Percentiles rank a stretch among this genome's conserved stretches.
Evolutionary conservation across 1,140 invertebrate genomes (phyloP).

Genomic region (Sesamia nonagrioides): DNA sequence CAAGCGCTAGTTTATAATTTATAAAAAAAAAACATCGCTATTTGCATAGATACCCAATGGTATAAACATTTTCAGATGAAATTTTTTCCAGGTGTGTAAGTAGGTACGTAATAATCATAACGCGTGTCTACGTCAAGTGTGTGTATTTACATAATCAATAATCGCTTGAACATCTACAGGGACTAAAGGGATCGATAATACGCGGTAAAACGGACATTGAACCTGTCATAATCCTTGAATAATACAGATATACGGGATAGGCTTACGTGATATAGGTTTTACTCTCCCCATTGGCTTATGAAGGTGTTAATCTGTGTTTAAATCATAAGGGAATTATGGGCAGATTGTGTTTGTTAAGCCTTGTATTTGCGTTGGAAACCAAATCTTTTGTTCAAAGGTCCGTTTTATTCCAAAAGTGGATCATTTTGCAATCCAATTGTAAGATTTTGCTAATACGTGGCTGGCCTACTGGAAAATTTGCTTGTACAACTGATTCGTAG

Average conservation of each 20-base stretch:
- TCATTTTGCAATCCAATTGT: not conserved
- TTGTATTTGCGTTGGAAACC: not conserved
- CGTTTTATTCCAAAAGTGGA: not conserved
- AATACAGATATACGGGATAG: slow-evolving; percentile 18
- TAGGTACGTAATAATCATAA: not conserved
- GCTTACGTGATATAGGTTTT: slow-evolving; percentile 36
- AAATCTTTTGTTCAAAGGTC: not conserved
- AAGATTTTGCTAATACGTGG: too few relatives aligned
- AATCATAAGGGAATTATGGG: slow-evolving; percentile 19
- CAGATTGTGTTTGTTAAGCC: not conserved
- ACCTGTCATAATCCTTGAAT: slow-evolving; percentile 46
- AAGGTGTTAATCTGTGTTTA: slow-evolving; percentile 38
- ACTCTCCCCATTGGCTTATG: slow-evolving; percentile 30
- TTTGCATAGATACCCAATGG: too few relatives aligned
- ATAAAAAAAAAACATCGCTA: too few relatives aligned
- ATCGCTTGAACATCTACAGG: slow-evolving; percentile 29
- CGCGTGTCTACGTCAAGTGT: not conserved
- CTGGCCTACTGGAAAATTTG: too few relatives aligned
- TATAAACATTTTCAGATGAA: too few relatives aligned
- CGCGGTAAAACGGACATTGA: slow-evolving; percentile 31
- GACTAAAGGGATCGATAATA: slow-evolving; percentile 31
- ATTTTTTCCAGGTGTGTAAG: too few relatives aligned
- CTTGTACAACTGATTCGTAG: too few relatives aligned
- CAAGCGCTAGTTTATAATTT: too few relatives aligned
- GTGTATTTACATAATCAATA: slow-evolving; percentile 47